Conservation (phyloP, 2,888 invertebrate genomes). For the Stegana nigrithorax region DNA sequence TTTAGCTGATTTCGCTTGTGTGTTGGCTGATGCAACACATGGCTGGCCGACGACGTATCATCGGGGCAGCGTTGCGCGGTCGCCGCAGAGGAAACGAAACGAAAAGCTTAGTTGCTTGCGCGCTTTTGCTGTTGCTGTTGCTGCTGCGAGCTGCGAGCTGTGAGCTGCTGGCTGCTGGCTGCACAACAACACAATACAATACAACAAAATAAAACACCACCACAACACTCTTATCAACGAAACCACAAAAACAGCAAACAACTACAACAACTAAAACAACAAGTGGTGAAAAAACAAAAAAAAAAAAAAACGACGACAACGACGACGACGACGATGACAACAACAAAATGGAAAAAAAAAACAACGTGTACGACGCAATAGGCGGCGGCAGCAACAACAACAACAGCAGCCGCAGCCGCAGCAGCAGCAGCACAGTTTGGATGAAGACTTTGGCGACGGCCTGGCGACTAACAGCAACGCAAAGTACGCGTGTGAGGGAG, state of each 20-base stretch:
- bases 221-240: slow-evolving; percentile 11
- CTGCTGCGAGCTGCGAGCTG: too few relatives aligned
- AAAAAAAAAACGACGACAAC: slow-evolving; percentile 6
- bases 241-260: slow-evolving; percentile 11
- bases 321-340: not conserved
- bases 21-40: slow-evolving; percentile 55
- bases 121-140: slow-evolving; percentile 24
- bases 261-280: not conserved
- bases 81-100: not conserved
- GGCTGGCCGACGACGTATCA: too few relatives aligned
- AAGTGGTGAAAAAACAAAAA: slow-evolving; percentile 8
- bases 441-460: slow-evolving; percentile 22
- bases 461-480: slow-evolving; percentile 12
- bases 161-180: not conserved
- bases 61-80: too few relatives aligned
- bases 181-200: not conserved
- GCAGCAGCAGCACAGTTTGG: slow-evolving; percentile 39
- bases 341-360: too few relatives aligned
- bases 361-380: slow-evolving; percentile 14
- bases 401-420: slow-evolving; percentile 20
- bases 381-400: slow-evolving; percentile 5
- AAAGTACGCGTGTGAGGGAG: not conserved
- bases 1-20: slow-evolving; percentile 6
- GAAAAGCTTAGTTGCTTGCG: not conserved
- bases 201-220: not conserved